These are phyloP conservation scores for Merops nubicus DNA, from an alignment of 2,113 vertebrate species.

Conservation along the genomic window DNA sequence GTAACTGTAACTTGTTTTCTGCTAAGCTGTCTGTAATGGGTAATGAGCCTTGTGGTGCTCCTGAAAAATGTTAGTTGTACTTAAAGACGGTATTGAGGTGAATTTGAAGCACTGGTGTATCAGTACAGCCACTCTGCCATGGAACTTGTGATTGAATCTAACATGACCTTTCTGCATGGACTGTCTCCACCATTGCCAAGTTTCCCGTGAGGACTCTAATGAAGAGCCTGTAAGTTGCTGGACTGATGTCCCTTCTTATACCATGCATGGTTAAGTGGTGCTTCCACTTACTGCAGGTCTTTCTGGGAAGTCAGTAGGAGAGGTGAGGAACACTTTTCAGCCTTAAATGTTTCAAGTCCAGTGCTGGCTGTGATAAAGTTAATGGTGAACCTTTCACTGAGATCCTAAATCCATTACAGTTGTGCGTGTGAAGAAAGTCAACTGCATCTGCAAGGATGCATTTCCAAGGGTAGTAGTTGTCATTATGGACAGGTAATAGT, in stretches of 20 bases:
- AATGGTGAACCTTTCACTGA: background rate
- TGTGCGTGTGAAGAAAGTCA: background rate
- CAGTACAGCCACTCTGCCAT: background rate
- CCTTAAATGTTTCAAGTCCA: background rate
- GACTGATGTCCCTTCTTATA: background rate
- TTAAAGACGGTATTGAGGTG: background rate
- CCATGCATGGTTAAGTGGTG: fast-evolving
- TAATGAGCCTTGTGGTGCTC: background rate
- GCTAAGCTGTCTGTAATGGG: background rate
- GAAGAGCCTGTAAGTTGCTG: background rate
- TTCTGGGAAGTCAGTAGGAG: background rate
- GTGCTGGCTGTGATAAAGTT: background rate
- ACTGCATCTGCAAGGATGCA: background rate
- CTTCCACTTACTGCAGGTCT: background rate
- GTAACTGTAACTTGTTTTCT: background rate
- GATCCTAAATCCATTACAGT: background rate
- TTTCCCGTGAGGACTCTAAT: background rate
- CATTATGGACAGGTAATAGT: background rate
- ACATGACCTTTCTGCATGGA: background rate
- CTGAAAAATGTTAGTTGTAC: background rate
- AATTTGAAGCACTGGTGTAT: background rate
- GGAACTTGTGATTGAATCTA: background rate
- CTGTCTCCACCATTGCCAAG: background rate
- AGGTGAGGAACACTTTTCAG: background rate
- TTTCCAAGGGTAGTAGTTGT: background rate